phyloP scores from a whole-genome alignment of 2,888 invertebrate species.

The Plusia festucae region DNA sequence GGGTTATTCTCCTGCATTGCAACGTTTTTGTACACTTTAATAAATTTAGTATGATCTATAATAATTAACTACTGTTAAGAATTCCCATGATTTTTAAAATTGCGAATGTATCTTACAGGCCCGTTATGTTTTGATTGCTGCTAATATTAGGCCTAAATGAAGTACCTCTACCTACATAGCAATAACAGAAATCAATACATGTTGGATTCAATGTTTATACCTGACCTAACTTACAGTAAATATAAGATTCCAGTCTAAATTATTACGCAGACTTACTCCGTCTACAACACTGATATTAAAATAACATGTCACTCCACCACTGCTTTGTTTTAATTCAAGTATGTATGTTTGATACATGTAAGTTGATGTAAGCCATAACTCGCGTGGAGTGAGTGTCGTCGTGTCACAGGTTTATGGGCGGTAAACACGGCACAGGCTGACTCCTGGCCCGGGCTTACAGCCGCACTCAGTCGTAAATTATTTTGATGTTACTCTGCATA shows the following conservation, averaged over 20 bases:
- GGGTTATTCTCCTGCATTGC: conserved; percentile 48
- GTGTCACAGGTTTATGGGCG: conserved; percentile 54
- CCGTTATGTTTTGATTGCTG: neutral
- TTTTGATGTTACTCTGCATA: conserved; percentile 60
- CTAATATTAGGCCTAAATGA: neutral
- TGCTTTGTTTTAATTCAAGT: neutral
- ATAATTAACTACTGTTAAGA: conserved; percentile 33
- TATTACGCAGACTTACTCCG: no score
- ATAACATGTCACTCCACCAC: neutral
- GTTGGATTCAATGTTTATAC: no score
- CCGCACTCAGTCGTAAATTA: conserved; percentile 56
- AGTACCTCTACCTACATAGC: no score
- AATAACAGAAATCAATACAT: no score
- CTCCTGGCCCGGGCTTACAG: conserved; percentile 52
- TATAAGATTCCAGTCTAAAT: no score
- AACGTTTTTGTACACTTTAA: conserved; percentile 46
- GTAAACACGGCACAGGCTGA: conserved; percentile 57
- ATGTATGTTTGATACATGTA: neutral
- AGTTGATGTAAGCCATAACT: conserved; percentile 17
- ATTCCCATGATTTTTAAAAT: conserved; percentile 49
- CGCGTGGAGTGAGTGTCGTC: conserved; percentile 35
- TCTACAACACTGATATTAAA: neutral
- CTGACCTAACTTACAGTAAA: no score
- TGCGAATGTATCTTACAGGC: conserved; percentile 10
- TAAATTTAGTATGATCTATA: conserved; percentile 17